Evolutionary conservation across 1,140 invertebrate genomes (phyloP).

Genomic region (Cotesia vestalis): DNA sequence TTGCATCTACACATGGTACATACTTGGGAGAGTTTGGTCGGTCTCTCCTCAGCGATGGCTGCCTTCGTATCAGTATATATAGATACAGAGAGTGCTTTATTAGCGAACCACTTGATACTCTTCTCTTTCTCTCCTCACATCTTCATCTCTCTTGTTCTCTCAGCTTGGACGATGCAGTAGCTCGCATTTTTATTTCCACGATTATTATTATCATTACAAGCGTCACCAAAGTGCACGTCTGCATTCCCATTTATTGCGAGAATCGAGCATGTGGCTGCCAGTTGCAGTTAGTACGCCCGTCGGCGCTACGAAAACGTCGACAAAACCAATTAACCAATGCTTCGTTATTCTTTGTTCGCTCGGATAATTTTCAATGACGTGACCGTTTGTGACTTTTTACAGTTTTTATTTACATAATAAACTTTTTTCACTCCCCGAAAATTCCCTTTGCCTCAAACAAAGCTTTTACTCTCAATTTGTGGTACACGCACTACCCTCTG

Average conservation of each 20-base stretch:
- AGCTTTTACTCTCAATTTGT: not conserved
- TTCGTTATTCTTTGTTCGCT: constrained; percentile 35
- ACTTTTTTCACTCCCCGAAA: not conserved
- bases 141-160: constrained; percentile 12
- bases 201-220: constrained; percentile 30
- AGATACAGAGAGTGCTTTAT: constrained; percentile 55
- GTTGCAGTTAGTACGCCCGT: constrained; percentile 48
- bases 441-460: not conserved
- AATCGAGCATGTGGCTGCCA: constrained; percentile 56
- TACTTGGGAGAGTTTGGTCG: too few species aligned
- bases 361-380: constrained; percentile 23
- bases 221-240: constrained; percentile 21
- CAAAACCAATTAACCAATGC: constrained; percentile 50
- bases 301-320: constrained; percentile 41
- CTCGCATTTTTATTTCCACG: too few species aligned
- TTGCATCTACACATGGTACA: too few species aligned
- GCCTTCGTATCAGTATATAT: too few species aligned
- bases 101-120: constrained; percentile 44
- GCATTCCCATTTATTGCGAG: constrained; percentile 33
- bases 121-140: constrained; percentile 7
- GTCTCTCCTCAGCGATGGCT: too few species aligned
- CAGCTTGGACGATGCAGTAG: too few species aligned
- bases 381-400: constrained; percentile 2
- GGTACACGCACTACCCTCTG: constrained; percentile 14
- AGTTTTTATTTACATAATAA: not conserved